Evolutionary conservation across 2,888 invertebrate species (phyloP).

Genomic region (Diarsia rubi): DNA sequence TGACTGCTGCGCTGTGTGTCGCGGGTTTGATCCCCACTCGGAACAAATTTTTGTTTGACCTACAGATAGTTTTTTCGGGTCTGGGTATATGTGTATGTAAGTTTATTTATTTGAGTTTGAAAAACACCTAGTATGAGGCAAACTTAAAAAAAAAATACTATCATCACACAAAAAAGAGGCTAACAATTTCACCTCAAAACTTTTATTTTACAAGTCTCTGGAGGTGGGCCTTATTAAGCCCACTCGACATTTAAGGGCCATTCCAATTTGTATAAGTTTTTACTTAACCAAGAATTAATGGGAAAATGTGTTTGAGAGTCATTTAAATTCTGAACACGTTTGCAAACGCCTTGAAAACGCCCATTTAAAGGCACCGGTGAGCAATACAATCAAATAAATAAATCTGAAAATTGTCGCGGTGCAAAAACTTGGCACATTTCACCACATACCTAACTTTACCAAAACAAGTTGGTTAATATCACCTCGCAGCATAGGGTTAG

Average conservation of each 20-base stretch:
- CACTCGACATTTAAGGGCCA: neutral
- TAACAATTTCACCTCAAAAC: neutral
- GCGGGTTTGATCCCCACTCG: too few relatives aligned
- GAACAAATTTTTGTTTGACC: too few relatives aligned
- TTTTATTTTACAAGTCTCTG: neutral
- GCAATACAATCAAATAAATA: constrained; percentile 66
- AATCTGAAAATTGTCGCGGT: constrained; percentile 63
- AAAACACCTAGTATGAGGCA: too few relatives aligned
- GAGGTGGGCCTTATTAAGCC: neutral
- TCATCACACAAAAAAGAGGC: neutral
- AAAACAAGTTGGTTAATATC: constrained; percentile 61
- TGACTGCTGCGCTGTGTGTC: too few relatives aligned
- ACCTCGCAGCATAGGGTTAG: constrained; percentile 31
- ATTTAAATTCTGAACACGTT: constrained; percentile 56
- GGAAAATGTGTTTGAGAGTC: constrained; percentile 23
- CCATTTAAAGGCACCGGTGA: constrained; percentile 56
- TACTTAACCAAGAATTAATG: constrained; percentile 26
- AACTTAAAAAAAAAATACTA: too few relatives aligned
- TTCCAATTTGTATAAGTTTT: constrained; percentile 49
- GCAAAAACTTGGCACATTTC: constrained; percentile 62
- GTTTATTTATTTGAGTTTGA: too few relatives aligned
- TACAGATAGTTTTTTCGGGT: too few relatives aligned
- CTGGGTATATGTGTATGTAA: too few relatives aligned
- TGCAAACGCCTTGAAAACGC: constrained; percentile 52
- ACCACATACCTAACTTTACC: constrained; percentile 60